Base-by-base conservation (phyloP, 2,888 invertebrate species). In the Drosophila barbarae region DNA sequence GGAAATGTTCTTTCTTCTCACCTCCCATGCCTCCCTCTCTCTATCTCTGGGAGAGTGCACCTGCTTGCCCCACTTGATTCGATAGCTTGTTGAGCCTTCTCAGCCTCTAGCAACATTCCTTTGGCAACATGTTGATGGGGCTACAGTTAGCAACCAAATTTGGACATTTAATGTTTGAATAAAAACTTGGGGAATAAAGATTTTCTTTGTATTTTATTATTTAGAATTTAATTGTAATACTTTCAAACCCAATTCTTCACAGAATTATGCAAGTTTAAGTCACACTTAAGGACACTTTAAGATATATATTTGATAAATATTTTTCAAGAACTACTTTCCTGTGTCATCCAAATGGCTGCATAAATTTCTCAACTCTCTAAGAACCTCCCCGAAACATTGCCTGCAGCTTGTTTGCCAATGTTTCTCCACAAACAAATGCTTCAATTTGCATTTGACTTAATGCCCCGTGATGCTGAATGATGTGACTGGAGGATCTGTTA, bases 361-460 rank as follows among this genome's bases (percentile, higher is more conserved):
- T 15, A 21, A 54, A 26, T 36, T 56, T 36, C 36, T 30, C 13
- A 30, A 9, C 42, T 36, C 36, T 23, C 23, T 23, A 30, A 36
- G 18, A 18, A 4, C 4, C 36, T 6, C n/a, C n/a, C 39, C n/a
- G 1, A 8, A 46, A 42, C 47, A 47, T 26, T 26, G 38, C 15
- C 18, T 63, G 32, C 64, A 46, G 60, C 58, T 30, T 42, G 34
- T 58, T 58, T 58, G 41, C 42, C 18, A 57, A 60, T 59, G 59
- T 61, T 47, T 41, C 46, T 15, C 49, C 53, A 1, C 46, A 47
- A 60, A 49, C 75, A 83, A 85, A 77, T 85, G 80, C 72, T 74
- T 79, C 84, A 84, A 84, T 79, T 85, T 84, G 69, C 72, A 69
- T 72, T 54, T 50, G 56, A 57, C 47, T 67, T 71, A 71, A 71